phyloP scores from a whole-genome alignment of 2,888 invertebrate species.

The Tenthredo scrophulariae region DNA sequence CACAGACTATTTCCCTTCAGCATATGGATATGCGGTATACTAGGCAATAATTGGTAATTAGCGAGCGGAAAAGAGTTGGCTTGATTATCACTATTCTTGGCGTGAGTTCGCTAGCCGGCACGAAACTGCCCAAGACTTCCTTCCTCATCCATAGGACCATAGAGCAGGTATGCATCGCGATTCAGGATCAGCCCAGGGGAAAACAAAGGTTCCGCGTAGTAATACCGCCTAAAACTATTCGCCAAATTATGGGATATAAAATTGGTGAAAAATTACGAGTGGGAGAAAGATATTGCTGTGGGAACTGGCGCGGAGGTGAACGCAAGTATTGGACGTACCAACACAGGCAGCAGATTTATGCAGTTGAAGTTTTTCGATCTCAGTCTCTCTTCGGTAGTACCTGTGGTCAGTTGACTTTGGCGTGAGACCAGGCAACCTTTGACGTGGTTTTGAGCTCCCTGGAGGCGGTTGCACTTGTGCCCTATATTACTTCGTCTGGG shows the following conservation, averaged over 20 bases:
- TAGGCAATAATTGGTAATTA: conserved; percentile 47
- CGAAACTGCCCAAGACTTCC: conserved; percentile 7
- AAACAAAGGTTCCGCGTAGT: background rate
- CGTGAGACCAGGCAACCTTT: conserved; percentile 44
- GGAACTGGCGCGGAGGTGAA: conserved; percentile 33
- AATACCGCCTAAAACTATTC: conserved; percentile 6
- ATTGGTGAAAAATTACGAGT: background rate
- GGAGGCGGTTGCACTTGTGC: conserved; percentile 10
- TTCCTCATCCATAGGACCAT: background rate
- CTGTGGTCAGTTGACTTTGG: conserved; percentile 31
- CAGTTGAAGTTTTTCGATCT: background rate
- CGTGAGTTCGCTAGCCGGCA: conserved; percentile 16
- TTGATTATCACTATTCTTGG: conserved; percentile 34
- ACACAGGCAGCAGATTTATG: background rate
- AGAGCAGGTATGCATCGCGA: background rate
- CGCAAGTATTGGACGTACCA: background rate
- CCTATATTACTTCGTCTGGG: background rate
- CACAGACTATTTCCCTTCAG: background rate
- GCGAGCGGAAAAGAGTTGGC: conserved; percentile 37
- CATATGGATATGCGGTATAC: background rate
- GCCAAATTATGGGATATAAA: conserved; percentile 48
- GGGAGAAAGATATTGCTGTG: background rate
- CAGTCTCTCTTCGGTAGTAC: background rate
- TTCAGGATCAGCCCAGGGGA: background rate
- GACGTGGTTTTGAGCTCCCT: conserved; percentile 28